Evolutionary conservation across 1,140 invertebrate genomes (phyloP).

Genomic region (Meloidogyne exigua): DNA sequence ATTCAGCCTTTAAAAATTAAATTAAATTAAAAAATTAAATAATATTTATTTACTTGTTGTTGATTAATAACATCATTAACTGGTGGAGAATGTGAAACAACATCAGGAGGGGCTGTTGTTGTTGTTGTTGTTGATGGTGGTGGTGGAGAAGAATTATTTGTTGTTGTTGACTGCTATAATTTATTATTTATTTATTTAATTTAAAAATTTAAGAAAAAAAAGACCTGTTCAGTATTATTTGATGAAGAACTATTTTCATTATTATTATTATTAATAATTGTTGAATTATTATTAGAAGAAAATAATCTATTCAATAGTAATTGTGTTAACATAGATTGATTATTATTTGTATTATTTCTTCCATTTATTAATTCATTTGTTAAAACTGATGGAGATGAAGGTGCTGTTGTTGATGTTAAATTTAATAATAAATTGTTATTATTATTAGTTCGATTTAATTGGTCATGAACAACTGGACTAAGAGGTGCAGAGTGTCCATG

Average conservation of each 20-base stretch:
- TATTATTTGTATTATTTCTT: neutral
- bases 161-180: neutral
- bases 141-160: neutral
- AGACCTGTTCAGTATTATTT: neutral
- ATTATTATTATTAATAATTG: neutral
- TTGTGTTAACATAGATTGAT: neutral
- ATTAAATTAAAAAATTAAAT: neutral
- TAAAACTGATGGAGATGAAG: neutral
- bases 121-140: neutral
- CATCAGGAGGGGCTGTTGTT: too few relatives aligned
- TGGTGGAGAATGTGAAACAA: neutral
- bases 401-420: neutral
- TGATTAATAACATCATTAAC: neutral
- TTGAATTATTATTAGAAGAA: neutral
- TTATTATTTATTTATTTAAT: too few relatives aligned
- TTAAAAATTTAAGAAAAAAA: too few relatives aligned
- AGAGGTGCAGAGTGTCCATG: neutral
- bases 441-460: constrained; percentile 1
- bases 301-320: neutral
- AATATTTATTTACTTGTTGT: neutral
- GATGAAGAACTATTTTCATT: neutral
- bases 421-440: neutral
- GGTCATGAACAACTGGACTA: neutral
- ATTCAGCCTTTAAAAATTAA: neutral
- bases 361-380: neutral